Evolutionary conservation across 2,888 invertebrate genomes (phyloP).

Genomic region (Erebia ligea): DNA sequence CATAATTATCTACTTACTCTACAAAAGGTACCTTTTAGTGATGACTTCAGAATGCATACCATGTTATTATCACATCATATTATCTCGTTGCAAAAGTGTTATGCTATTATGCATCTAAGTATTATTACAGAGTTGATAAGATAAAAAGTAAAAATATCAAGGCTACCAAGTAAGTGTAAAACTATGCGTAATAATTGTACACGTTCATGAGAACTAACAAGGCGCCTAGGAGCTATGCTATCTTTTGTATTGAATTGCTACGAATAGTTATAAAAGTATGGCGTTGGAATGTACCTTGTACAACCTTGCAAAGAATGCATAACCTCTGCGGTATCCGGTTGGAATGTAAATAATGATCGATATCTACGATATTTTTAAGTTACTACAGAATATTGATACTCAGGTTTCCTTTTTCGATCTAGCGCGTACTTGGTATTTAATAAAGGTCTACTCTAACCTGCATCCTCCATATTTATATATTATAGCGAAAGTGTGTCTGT

Average conservation of each 20-base stretch:
- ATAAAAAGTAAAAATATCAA: not conserved
- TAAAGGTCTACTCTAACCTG: not conserved
- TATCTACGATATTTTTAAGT: constrained; percentile 10
- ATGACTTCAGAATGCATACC: too few species aligned
- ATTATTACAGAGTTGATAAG: not conserved
- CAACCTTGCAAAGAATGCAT: constrained; percentile 30
- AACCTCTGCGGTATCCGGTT: constrained; percentile 18
- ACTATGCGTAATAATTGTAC: constrained; percentile 4
- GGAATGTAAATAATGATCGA: constrained; percentile 5
- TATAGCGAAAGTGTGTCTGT: too few species aligned
- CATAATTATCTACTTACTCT: too few species aligned
- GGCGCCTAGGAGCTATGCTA: not conserved
- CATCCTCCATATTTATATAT: too few species aligned
- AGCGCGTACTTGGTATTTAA: not conserved
- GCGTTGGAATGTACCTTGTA: constrained; percentile 26
- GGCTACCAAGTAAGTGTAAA: not conserved
- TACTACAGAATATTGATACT: not conserved
- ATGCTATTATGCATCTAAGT: too few species aligned
- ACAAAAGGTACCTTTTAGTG: too few species aligned
- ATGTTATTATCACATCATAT: too few species aligned
- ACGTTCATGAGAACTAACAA: constrained; percentile 11
- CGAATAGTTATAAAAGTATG: constrained; percentile 5
- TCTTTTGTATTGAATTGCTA: constrained; percentile 10
- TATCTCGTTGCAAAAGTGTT: not conserved
- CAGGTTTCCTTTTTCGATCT: not conserved